Percentiles rank a stretch among this genome's conserved stretches.
phyloP scores from a whole-genome alignment of 2,888 invertebrate genomes.

The Tortrix viridana region DNA sequence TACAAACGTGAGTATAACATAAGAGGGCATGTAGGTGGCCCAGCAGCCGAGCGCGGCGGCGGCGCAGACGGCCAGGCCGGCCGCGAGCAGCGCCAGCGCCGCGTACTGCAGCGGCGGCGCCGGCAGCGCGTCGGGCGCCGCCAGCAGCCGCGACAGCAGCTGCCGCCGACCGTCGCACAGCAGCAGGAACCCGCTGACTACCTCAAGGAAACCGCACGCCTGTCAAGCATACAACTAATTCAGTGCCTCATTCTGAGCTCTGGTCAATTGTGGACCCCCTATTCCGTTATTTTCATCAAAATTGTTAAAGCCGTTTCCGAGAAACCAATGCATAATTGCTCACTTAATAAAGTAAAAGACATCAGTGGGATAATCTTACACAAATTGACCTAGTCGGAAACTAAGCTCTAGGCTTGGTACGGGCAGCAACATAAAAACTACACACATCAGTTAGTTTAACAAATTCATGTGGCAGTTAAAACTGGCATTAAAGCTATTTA shows the following conservation, averaged over 20 bases:
- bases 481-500: too few species aligned
- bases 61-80: conserved; percentile 88
- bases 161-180: conserved; percentile 89
- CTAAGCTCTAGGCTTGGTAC: too few species aligned
- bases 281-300: too few species aligned
- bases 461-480: too few species aligned
- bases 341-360: too few species aligned
- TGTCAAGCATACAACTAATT: conserved; percentile 51
- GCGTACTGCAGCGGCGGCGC: conserved; percentile 92
- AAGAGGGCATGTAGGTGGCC: conserved; percentile 91
- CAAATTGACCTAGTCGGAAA: too few species aligned
- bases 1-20: conserved; percentile 88
- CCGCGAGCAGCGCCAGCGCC: conserved; percentile 87
- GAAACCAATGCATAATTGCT: too few species aligned
- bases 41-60: conserved; percentile 91
- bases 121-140: conserved; percentile 85
- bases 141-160: conserved; percentile 88
- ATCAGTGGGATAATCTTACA: too few species aligned
- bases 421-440: too few species aligned
- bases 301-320: too few species aligned
- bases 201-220: conserved; percentile 89
- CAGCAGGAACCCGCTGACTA: conserved; percentile 89
- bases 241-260: not conserved
- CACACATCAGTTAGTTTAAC: too few species aligned
- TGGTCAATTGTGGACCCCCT: too few species aligned